A percentile compares a stretch with the other conserved stretches of the same genome.
Evolutionary conservation across 2,797 vertebrate genomes (phyloP).

Genomic region (Arrhamphus sclerolepis): DNA sequence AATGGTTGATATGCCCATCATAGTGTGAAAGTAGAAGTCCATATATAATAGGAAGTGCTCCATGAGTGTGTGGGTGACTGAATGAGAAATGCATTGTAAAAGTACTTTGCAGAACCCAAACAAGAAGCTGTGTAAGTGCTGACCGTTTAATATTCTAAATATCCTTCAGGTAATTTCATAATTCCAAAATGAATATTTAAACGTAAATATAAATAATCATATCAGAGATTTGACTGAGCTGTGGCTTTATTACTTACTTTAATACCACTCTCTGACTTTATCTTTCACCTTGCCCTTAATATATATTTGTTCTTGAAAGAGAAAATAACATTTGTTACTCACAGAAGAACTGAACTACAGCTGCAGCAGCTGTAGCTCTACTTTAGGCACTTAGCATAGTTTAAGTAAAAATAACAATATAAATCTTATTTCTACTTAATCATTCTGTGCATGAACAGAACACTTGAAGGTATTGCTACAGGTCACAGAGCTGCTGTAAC

Average conservation of each 20-base stretch:
- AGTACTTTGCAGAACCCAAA: too few relatives aligned
- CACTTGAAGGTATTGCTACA: not conserved
- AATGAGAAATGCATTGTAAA: too few relatives aligned
- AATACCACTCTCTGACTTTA: slow-evolving; percentile 18
- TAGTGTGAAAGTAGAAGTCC: too few relatives aligned
- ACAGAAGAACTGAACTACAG: not conserved
- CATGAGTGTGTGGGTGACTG: too few relatives aligned
- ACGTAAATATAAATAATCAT: too few relatives aligned
- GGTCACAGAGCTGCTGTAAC: slow-evolving; percentile 9
- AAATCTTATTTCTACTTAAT: not conserved
- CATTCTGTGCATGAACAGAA: slow-evolving; percentile 5
- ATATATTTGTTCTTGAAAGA: not conserved
- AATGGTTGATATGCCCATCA: too few relatives aligned
- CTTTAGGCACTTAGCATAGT: not conserved
- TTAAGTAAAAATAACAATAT: not conserved
- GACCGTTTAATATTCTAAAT: not conserved
- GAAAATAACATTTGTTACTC: not conserved
- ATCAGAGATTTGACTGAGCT: not conserved
- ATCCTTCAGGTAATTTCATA: not conserved
- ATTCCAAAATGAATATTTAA: too few relatives aligned
- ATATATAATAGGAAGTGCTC: too few relatives aligned
- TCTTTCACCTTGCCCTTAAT: slow-evolving; percentile 2
- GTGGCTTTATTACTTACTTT: not conserved
- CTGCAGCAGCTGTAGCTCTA: slow-evolving; percentile 1
- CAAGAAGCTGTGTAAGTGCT: too few relatives aligned